Base-by-base conservation (phyloP, 1,140 invertebrate species). In the Brachionus rotundiformis region DNA sequence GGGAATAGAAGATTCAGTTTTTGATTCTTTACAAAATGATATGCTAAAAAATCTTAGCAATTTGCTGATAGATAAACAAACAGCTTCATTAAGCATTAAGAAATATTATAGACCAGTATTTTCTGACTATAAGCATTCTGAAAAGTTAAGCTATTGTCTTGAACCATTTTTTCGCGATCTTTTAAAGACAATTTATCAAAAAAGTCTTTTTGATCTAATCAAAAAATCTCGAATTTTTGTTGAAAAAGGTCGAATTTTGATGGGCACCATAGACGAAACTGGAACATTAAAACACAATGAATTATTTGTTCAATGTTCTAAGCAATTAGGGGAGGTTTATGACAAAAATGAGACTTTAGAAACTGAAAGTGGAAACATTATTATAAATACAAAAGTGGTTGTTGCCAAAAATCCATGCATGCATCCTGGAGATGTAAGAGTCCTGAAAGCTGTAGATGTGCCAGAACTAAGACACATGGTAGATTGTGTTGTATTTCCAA, bases 401-500 rank as follows among this genome's bases (percentile, higher is more conserved):
- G 71, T 75, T 13, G 47, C 29, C 29, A 54, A 41, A 77, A 77
- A 54, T 77, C 73, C 73, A n/a, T 77, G 73, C 19, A 44, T 54
- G 36, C 44, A 59, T 77, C 47, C 47, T 10, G 47, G 88, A 16
- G 88, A 89, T 84, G 84, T 88, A 5, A 83, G 88, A 71, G 86
- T 87, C 23, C 84, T 89, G 31, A 68, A 77, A 33, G 86, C 87
- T n/a, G 84, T 89, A 44, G 84, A 88, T 83, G 65, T 85, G 4
- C 84, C 85, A 0, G 83, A 82, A 7, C 82, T 89, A 8, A 82
- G 83, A 71, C 85, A 89, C 82, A 83, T 89, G 13, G 82, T 83
- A 19, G 88, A 89, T 83, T 88, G 88, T 41, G 84, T 89, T 23
- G 88, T 89, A 1, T 89, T 89, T 82, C 88, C 88, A 13, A 41